Conservation (phyloP, 1,140 invertebrate species). For the Drosophila seguyi region DNA sequence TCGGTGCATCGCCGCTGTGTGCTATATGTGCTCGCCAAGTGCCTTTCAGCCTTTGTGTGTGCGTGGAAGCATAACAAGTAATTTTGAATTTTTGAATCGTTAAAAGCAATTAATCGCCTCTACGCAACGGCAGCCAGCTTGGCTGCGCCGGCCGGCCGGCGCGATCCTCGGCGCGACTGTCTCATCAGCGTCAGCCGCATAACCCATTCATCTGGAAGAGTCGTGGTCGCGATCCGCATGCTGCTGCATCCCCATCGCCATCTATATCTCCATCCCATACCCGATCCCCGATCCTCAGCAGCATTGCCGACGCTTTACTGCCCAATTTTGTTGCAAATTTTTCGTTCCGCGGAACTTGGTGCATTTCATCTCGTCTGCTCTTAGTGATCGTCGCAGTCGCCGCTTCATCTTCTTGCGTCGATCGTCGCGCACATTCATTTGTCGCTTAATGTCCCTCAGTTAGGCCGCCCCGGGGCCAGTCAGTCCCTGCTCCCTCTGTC, state of each 20-base stretch:
- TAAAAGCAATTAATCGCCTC: conserved; percentile 83
- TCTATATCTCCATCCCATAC: conserved; percentile 1
- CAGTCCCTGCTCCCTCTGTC: conserved; percentile 14
- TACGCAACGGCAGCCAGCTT: conserved; percentile 79
- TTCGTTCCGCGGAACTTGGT: conserved; percentile 81
- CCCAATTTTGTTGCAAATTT: conserved; percentile 83
- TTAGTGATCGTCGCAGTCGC: conserved; percentile 45
- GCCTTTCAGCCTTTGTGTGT: conserved; percentile 48
- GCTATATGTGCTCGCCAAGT: conserved; percentile 37
- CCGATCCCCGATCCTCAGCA: conserved; percentile 7
- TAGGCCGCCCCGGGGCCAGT: conserved; percentile 44
- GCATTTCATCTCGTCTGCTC: conserved; percentile 79
- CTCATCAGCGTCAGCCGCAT: conserved; percentile 36
- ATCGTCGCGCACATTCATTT: conserved; percentile 81
- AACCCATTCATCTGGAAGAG: conserved; percentile 46
- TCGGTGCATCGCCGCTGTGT: conserved; percentile 13
- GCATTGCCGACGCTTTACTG: conserved; percentile 69
- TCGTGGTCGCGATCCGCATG: conserved; percentile 27
- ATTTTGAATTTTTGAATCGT: conserved; percentile 84
- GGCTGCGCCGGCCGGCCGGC: conserved; percentile 49
- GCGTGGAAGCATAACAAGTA: conserved; percentile 75
- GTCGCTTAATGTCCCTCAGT: conserved; percentile 82
- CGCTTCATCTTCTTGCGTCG: conserved; percentile 53
- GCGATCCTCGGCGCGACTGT: conserved; percentile 28
- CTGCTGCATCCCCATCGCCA: conserved; percentile 6